These are phyloP conservation scores for Macaca fascicularis DNA, from an alignment of 2,113 vertebrate species.

Conservation along the genomic window DNA sequence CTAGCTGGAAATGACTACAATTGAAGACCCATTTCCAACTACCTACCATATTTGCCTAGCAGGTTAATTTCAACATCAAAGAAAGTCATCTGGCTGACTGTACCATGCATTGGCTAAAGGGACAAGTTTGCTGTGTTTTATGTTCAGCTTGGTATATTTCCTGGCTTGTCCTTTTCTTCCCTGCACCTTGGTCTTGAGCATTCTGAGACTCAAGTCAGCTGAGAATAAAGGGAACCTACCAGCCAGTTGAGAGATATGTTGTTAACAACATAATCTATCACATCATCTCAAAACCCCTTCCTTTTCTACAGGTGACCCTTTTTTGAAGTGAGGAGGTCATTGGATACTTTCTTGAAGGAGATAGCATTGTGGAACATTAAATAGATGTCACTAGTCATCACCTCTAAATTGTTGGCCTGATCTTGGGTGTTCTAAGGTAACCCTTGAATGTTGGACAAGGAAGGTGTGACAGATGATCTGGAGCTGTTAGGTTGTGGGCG, in stretches of 20 bases:
- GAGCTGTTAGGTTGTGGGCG: conserved; percentile 83
- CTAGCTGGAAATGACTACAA: background rate
- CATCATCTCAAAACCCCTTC: conserved; percentile 78
- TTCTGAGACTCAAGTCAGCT: conserved; percentile 75
- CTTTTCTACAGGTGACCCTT: conserved; percentile 85
- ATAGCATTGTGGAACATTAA: conserved; percentile 77
- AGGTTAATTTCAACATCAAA: background rate
- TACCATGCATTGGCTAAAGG: background rate
- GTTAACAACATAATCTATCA: conserved; percentile 89
- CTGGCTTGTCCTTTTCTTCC: conserved; percentile 64
- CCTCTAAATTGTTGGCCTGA: conserved; percentile 78
- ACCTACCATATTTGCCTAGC: background rate
- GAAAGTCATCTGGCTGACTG: background rate
- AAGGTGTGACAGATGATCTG: conserved; percentile 86
- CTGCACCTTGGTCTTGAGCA: conserved; percentile 76
- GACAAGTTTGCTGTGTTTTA: conserved; percentile 50
- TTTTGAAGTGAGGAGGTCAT: conserved; percentile 83
- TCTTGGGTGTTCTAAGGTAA: conserved; percentile 87
- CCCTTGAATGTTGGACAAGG: conserved; percentile 85
- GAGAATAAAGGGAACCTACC: conserved; percentile 85
- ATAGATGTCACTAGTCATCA: conserved; percentile 84
- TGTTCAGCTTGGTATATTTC: conserved; percentile 76
- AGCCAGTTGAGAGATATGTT: conserved; percentile 90
- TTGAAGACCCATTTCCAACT: background rate
- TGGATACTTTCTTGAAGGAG: conserved; percentile 84